These are phyloP conservation scores for Rhagonycha lutea DNA, from an alignment of 2,888 invertebrate species.

Conservation along the genomic window DNA sequence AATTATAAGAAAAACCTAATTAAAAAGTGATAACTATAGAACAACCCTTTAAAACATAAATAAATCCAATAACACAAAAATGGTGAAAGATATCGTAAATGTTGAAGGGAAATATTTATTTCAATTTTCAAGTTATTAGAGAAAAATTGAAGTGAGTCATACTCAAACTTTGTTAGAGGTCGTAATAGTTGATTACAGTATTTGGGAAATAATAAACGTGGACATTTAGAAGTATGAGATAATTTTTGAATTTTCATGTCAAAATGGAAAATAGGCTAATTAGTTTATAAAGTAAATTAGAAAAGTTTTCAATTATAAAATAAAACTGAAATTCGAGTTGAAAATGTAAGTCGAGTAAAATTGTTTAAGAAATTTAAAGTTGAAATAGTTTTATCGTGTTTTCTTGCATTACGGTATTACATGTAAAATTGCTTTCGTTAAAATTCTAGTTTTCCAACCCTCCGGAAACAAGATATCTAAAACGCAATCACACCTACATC, in stretches of 20 bases:
- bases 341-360: not conserved
- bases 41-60: too few relatives aligned
- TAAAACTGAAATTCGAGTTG: not conserved
- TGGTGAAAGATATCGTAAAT: too few relatives aligned
- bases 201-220: not conserved
- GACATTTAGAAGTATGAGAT: not conserved
- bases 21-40: too few relatives aligned
- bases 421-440: constrained; percentile 4
- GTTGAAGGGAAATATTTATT: too few relatives aligned
- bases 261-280: not conserved
- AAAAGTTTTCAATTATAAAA: not conserved
- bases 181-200: too few relatives aligned
- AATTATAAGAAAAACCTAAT: too few relatives aligned
- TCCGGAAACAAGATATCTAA: constrained; percentile 13
- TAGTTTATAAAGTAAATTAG: not conserved
- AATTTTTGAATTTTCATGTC: not conserved
- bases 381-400: constrained; percentile 4
- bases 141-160: too few relatives aligned
- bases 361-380: constrained; percentile 4
- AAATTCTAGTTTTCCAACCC: constrained; percentile 1
- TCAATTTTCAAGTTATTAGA: too few relatives aligned
- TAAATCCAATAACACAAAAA: too few relatives aligned
- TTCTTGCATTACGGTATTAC: constrained; percentile 3
- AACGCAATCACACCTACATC: constrained; percentile 19
- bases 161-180: not conserved